These are phyloP conservation scores for Archegozetes longisetosus DNA, from an alignment of 1,140 invertebrate genomes.

Conservation along the genomic window DNA sequence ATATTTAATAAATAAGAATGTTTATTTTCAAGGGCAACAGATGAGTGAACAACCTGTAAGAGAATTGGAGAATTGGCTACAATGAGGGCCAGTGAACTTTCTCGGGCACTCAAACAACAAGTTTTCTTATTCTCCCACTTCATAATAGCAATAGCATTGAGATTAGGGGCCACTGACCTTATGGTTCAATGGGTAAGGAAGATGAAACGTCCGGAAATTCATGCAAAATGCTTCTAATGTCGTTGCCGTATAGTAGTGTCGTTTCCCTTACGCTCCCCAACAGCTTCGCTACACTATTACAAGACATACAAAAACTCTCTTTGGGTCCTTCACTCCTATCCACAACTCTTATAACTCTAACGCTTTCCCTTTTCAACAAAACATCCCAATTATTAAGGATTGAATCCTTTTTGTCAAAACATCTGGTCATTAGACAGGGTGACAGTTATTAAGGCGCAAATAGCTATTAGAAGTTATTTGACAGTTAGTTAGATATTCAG, in stretches of 20 bases:
- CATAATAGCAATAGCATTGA: not conserved
- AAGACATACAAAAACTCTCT: no score
- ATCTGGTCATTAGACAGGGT: not conserved
- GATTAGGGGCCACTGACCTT: not conserved
- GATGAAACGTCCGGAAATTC: not conserved
- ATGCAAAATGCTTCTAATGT: not conserved
- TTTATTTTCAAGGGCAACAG: not conserved
- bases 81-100: not conserved
- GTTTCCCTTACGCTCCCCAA: not conserved
- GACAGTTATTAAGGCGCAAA: not conserved
- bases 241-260: not conserved
- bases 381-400: not conserved
- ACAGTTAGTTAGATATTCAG: not conserved
- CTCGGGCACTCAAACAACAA: not conserved
- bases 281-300: no score
- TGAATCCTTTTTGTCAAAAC: not conserved
- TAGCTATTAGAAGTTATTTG: not conserved
- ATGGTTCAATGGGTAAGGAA: not conserved
- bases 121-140: not conserved
- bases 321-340: not conserved
- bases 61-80: not conserved
- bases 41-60: not conserved
- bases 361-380: not conserved
- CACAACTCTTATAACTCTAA: not conserved
- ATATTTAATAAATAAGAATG: not conserved